A percentile compares a stretch with the other conserved stretches of the same genome.
These are phyloP conservation scores for Heliothis peltigera DNA, from an alignment of 2,888 invertebrate species.

Conservation along the genomic window DNA sequence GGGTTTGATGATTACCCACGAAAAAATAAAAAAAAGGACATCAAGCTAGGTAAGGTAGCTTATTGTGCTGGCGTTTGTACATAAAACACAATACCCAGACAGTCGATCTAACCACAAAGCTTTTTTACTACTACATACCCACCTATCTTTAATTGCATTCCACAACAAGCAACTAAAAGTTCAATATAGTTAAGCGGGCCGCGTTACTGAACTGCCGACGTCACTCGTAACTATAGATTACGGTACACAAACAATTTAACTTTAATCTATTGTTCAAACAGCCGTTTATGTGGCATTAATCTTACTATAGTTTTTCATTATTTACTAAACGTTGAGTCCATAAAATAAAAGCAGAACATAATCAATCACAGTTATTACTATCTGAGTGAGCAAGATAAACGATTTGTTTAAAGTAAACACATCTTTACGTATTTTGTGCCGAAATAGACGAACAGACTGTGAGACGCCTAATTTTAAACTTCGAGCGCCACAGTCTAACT, in stretches of 20 bases:
- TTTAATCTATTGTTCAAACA: conserved; percentile 11
- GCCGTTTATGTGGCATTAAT: conserved; percentile 13
- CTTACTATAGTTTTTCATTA: conserved; percentile 15
- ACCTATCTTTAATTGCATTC: conserved; percentile 8
- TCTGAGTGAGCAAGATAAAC: conserved; percentile 31
- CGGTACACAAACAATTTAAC: conserved; percentile 41
- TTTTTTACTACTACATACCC: not conserved
- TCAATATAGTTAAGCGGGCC: conserved; percentile 29
- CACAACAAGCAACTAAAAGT: not conserved
- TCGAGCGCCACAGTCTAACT: not conserved
- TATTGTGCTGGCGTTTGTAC: no score
- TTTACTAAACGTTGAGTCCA: conserved; percentile 27
- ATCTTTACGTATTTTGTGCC: conserved; percentile 18
- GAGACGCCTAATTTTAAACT: conserved; percentile 48
- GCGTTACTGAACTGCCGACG: conserved; percentile 18
- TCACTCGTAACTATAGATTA: conserved; percentile 27
- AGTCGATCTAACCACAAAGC: not conserved
- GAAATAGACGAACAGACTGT: conserved; percentile 43
- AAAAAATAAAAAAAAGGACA: no score
- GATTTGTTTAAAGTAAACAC: conserved; percentile 38
- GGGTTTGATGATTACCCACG: not conserved
- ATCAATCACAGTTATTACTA: conserved; percentile 40
- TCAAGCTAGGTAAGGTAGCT: no score
- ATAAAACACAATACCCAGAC: no score
- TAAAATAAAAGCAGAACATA: conserved; percentile 36